Conservation (phyloP, 2,113 vertebrate genomes). For the Sceloporus undulatus region DNA sequence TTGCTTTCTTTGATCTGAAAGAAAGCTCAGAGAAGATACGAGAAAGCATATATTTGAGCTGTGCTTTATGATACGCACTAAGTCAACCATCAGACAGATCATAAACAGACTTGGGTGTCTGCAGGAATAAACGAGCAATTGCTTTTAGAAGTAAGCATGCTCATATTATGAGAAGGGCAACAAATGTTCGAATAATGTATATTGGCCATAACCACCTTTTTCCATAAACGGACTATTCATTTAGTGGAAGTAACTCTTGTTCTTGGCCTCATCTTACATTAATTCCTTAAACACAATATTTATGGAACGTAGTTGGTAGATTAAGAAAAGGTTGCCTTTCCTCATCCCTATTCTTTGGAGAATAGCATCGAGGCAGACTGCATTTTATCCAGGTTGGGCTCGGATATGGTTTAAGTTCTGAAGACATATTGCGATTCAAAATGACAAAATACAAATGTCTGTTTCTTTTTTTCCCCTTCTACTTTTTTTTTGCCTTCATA, state of each 20-base stretch:
- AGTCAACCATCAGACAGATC: no score
- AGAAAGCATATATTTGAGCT: not conserved
- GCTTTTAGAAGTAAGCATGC: not conserved
- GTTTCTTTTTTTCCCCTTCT: no score
- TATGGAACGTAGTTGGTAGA: not conserved
- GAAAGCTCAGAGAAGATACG: no score
- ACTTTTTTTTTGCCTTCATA: not conserved
- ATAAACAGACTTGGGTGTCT: not conserved
- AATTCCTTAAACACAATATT: not conserved
- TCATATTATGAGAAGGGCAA: not conserved
- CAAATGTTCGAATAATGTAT: not conserved
- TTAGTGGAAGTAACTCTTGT: not conserved
- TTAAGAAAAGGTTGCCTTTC: not conserved
- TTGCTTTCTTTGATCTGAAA: not conserved
- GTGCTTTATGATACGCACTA: not conserved
- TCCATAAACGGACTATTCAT: not conserved
- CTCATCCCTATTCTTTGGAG: not conserved
- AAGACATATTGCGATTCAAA: not conserved
- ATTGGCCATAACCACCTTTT: not conserved
- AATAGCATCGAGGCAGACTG: not conserved
- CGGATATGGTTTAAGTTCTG: not conserved
- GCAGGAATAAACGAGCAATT: not conserved
- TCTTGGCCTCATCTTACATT: not conserved
- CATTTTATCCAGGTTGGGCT: not conserved
- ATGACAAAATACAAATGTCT: not conserved